phyloP scores from a whole-genome alignment of 2,113 vertebrate genomes.

The Penelope pileata region DNA sequence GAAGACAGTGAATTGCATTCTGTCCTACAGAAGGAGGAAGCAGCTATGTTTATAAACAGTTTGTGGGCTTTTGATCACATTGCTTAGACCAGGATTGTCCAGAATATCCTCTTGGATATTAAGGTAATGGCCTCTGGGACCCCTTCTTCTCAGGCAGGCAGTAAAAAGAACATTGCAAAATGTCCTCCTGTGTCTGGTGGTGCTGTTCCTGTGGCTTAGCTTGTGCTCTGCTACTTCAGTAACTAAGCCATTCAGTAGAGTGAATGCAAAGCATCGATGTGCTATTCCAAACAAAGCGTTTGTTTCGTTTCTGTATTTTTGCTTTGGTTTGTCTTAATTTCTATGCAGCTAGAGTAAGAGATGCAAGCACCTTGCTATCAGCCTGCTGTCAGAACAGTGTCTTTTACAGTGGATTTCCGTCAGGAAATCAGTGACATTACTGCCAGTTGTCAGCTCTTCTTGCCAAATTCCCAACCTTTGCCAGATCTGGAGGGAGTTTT shows the following conservation, averaged over 20 bases:
- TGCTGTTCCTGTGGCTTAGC: not conserved
- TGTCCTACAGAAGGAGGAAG: not conserved
- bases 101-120: no score
- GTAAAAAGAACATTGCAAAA: not conserved
- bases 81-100: not conserved
- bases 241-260: not conserved
- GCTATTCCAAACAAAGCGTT: not conserved
- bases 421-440: not conserved
- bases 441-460: not conserved
- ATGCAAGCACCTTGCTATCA: accelerated
- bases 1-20: not conserved
- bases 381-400: accelerated
- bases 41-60: accelerated
- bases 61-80: not conserved
- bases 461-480: not conserved
- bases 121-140: not conserved
- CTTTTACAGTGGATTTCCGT: not conserved
- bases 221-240: not conserved
- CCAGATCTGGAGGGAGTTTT: not conserved
- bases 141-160: not conserved
- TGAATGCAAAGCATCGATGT: accelerated
- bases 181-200: not conserved
- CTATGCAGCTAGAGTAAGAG: not conserved
- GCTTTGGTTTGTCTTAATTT: not conserved
- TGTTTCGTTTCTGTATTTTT: not conserved